Percentiles rank a stretch among this genome's conserved stretches.
These are phyloP conservation scores for Porites evermanni DNA, from an alignment of 92 coral and sea anemone species.

Conservation along the genomic window DNA sequence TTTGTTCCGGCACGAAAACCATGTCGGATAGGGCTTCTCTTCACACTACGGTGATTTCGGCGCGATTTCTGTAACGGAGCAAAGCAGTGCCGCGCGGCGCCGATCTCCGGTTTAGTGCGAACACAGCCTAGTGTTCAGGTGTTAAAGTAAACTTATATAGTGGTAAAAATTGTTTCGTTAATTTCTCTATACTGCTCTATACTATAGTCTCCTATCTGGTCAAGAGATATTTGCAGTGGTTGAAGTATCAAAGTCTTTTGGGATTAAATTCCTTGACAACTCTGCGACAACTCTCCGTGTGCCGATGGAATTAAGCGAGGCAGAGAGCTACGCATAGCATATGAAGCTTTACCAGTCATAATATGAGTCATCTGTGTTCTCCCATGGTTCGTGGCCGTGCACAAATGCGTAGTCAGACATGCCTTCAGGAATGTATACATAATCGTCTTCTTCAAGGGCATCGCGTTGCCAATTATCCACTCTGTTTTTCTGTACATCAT, in stretches of 20 bases:
- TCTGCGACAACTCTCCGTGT: neutral
- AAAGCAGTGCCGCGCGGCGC: too few relatives aligned
- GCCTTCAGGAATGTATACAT: slow-evolving; percentile 40
- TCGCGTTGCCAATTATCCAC: slow-evolving; percentile 58
- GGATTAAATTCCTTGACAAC: slow-evolving; percentile 10
- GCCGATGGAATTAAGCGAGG: neutral
- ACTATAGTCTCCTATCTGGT: neutral
- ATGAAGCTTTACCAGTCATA: slow-evolving; percentile 13
- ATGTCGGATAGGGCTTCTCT: too few relatives aligned
- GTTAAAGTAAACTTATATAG: neutral
- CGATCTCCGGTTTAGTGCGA: too few relatives aligned
- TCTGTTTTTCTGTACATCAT: slow-evolving; percentile 64
- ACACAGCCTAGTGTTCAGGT: too few relatives aligned
- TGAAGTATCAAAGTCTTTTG: slow-evolving; percentile 6
- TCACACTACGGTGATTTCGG: too few relatives aligned
- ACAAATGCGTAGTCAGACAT: slow-evolving; percentile 15
- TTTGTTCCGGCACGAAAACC: too few relatives aligned
- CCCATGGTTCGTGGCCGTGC: slow-evolving; percentile 20
- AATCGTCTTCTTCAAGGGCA: slow-evolving; percentile 27
- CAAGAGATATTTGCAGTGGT: slow-evolving; percentile 11
- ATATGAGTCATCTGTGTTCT: neutral
- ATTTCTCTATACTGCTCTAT: too few relatives aligned
- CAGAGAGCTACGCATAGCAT: slow-evolving; percentile 2
- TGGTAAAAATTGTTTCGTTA: slow-evolving; percentile 16
- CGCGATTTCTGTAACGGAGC: too few relatives aligned